Base-by-base conservation (phyloP, 2,797 vertebrate species). In the Brachyrhaphis roseni region DNA sequence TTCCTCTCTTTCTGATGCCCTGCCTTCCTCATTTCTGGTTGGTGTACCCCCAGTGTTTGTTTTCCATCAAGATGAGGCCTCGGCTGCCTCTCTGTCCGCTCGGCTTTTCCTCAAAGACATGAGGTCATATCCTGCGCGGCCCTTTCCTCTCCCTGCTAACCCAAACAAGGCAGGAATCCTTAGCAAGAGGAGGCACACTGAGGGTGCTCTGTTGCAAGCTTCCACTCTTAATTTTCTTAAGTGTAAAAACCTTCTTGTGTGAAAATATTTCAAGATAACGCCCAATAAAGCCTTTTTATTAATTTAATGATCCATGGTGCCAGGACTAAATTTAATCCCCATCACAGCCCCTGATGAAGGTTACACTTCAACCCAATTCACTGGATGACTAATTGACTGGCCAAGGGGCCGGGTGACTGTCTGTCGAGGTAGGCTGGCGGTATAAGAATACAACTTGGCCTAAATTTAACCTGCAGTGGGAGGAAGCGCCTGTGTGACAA, bases 401-500 rank as follows among this genome's bases (percentile, higher is more conserved):
- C 84, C 88, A 91, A 88, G 84, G 81, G 85, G 78, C 83, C 76
- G 78, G 89, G 88, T 76, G 89, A 84, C 91, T 78, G 90, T 91
- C 91, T 93, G 92, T 91, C 85, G 86, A 89, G 89, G 36, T 89
- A 90, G 88, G 88, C 89, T 84, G 85, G 46, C 72, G 87, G 92
- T 92, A 95, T 96, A 97, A 97, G 96, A 97, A 97, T 97, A 97
- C 95, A 96, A 94, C 92, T 84, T 53, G 79, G 20, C 92, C 97
- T 96, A 97, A 97, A 97, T 97, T 98, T 97, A 97, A 97, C 96
- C 96, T 71, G 80, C 92, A 82, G 86, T 87, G 88, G 91, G 95
- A 98, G 97, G 97, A 98, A 98, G 95, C 94, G 95, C 94, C 95
- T 96, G 96, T 97, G 97, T 97, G 97, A 98, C 96, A 97, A 96